Percentiles rank a stretch among this genome's conserved stretches.
These are phyloP conservation scores for Phrynosoma platyrhinos DNA, from an alignment of 2,113 vertebrate species.

Conservation along the genomic window DNA sequence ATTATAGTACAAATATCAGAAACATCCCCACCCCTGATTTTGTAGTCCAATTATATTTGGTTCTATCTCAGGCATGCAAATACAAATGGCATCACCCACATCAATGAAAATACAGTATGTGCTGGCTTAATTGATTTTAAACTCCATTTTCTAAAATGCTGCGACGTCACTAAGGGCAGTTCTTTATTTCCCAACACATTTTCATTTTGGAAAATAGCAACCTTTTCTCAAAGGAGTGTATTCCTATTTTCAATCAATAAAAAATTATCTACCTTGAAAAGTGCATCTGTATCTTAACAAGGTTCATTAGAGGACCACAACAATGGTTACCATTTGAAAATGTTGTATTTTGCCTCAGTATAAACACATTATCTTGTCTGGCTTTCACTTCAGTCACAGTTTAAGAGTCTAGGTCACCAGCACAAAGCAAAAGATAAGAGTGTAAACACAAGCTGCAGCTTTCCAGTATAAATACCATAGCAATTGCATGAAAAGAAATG, in stretches of 20 bases:
- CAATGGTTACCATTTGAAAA: slow-evolving; percentile 36
- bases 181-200: background rate
- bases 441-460: slow-evolving; percentile 19
- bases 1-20: background rate
- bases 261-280: slow-evolving; percentile 5
- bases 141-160: background rate
- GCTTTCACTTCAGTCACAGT: slow-evolving; percentile 54
- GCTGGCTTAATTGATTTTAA: background rate
- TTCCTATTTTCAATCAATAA: background rate
- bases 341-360: slow-evolving; percentile 34
- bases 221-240: background rate
- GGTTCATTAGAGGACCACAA: slow-evolving; percentile 10
- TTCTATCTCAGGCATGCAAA: background rate
- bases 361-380: slow-evolving; percentile 25
- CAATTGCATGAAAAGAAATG: slow-evolving; percentile 53
- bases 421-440: slow-evolving; percentile 38
- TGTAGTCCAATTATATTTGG: background rate
- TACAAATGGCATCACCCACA: background rate
- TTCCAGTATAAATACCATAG: slow-evolving; percentile 25
- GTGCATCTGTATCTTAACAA: slow-evolving; percentile 28
- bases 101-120: background rate
- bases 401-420: slow-evolving; percentile 40
- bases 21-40: background rate
- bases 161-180: too few species aligned
- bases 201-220: background rate